A percentile compares a stretch with the other conserved stretches of the same genome.
phyloP scores from a whole-genome alignment of 2,113 vertebrate genomes.

The rat (Rattus norvegicus) region DNA sequence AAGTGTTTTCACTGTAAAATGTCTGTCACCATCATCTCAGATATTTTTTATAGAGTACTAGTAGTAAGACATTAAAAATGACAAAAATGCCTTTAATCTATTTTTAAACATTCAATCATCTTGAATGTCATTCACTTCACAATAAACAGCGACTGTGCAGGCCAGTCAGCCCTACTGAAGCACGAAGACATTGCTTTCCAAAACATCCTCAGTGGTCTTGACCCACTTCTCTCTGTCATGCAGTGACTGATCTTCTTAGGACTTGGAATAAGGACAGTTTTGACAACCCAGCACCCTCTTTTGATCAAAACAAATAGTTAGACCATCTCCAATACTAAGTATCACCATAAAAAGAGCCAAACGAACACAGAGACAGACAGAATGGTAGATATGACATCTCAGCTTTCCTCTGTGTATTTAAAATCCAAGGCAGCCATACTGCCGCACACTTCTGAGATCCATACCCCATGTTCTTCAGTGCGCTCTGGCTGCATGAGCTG shows the following conservation, averaged over 20 bases:
- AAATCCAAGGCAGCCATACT: no score
- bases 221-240: neutral
- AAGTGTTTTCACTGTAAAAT: conserved; percentile 81
- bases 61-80: conserved; percentile 91
- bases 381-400: neutral
- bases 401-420: neutral
- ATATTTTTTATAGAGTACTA: conserved; percentile 86
- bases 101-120: conserved; percentile 81
- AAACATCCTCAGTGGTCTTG: conserved; percentile 26
- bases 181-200: conserved; percentile 32
- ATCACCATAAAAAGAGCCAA: neutral
- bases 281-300: neutral
- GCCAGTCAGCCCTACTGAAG: conserved; percentile 55
- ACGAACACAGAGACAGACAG: no score
- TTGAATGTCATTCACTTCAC: conserved; percentile 77
- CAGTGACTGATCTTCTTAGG: conserved; percentile 10
- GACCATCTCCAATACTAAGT: accelerated
- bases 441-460: accelerated
- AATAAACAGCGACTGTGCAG: conserved; percentile 78
- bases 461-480: accelerated
- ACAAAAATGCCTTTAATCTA: conserved; percentile 90
- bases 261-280: neutral
- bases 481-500: neutral
- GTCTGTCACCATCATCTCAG: conserved; percentile 84
- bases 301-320: neutral